Evolutionary conservation across 2,888 invertebrate genomes (phyloP).

Genomic region (Troides aeacus): DNA sequence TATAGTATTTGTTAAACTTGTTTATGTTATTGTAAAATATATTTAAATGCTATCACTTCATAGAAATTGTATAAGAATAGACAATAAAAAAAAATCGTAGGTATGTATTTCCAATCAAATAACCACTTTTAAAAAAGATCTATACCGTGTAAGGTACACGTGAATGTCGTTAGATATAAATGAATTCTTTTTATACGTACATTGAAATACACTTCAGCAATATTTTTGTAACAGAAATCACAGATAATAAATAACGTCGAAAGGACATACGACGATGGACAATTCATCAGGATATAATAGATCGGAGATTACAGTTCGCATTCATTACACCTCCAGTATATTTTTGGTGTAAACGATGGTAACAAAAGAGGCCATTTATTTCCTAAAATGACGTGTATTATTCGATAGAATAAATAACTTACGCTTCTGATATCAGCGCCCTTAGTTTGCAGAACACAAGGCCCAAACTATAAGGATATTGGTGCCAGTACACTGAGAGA

Average conservation of each 20-base stretch:
- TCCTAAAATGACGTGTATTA: neutral
- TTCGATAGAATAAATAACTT: slow-evolving; percentile 68
- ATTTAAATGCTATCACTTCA: too few relatives aligned
- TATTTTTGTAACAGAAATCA: neutral
- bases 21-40: too few relatives aligned
- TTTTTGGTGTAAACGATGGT: neutral
- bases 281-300: slow-evolving; percentile 6
- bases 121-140: too few relatives aligned
- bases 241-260: slow-evolving; percentile 2
- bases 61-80: too few relatives aligned
- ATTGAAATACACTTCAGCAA: neutral
- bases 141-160: too few relatives aligned
- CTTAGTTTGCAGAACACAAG: slow-evolving; percentile 89
- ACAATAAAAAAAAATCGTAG: too few relatives aligned
- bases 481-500: slow-evolving; percentile 92
- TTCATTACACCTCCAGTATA: neutral
- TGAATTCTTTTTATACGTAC: neutral
- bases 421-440: slow-evolving; percentile 92
- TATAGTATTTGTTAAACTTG: too few relatives aligned
- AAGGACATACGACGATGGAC: neutral
- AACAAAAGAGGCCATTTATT: slow-evolving; percentile 8
- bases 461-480: slow-evolving; percentile 91
- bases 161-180: too few relatives aligned
- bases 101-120: too few relatives aligned
- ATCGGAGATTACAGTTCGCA: neutral